Percentiles rank a stretch among this genome's conserved stretches.
Conservation (phyloP, 2,113 vertebrate species). For the Dipodomys spectabilis region DNA sequence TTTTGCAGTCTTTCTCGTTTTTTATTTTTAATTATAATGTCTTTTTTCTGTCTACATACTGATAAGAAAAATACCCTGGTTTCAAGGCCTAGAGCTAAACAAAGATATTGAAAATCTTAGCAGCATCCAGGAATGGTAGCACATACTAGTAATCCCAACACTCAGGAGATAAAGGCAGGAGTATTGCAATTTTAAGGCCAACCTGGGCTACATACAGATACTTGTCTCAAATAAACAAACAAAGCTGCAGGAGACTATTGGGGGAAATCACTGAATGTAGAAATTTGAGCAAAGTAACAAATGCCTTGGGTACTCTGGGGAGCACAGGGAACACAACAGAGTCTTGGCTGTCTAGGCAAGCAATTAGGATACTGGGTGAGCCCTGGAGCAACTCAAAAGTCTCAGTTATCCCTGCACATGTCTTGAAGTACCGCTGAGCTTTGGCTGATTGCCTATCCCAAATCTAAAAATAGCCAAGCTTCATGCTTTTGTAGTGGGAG, state of each 20-base stretch:
- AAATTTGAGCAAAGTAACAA: slow-evolving; percentile 12
- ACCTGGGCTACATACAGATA: background rate
- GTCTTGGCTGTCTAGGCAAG: background rate
- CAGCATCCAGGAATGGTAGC: background rate
- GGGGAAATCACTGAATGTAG: background rate
- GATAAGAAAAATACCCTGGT: slow-evolving; percentile 10
- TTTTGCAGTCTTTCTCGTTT: background rate
- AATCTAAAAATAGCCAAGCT: slow-evolving; percentile 60
- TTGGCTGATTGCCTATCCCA: slow-evolving; percentile 46
- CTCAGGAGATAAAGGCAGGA: background rate
- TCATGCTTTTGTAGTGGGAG: slow-evolving; percentile 55
- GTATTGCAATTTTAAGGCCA: background rate
- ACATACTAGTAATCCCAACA: background rate
- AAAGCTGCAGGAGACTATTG: too few relatives aligned
- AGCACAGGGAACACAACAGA: background rate
- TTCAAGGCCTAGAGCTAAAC: slow-evolving; percentile 42
- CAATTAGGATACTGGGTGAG: background rate
- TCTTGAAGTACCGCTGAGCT: slow-evolving; percentile 22
- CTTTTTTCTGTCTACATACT: background rate
- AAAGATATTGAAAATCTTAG: background rate
- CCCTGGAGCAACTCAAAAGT: background rate
- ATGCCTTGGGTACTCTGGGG: background rate
- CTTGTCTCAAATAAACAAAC: background rate
- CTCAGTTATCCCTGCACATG: slow-evolving; percentile 5
- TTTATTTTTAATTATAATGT: too few relatives aligned